phyloP scores from a whole-genome alignment of 2,888 invertebrate species.

The Drosophila parthenogenetica region DNA sequence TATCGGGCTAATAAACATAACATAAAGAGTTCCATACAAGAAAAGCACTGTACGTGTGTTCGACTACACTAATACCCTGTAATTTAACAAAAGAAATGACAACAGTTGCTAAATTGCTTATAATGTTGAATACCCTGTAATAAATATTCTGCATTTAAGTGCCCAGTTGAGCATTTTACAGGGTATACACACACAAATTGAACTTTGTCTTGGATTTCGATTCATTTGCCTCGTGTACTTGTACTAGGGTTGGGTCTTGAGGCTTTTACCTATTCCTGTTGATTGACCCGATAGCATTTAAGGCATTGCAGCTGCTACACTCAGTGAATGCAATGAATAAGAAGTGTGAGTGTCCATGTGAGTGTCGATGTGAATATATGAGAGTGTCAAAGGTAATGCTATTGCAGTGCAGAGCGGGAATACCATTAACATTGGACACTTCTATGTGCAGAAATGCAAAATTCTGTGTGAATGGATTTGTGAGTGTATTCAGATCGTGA shows the following conservation, averaged over 20 bases:
- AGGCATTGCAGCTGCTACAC: conserved; percentile 40
- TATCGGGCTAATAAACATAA: too few relatives aligned
- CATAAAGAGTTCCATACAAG: too few relatives aligned
- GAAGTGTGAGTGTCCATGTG: not conserved
- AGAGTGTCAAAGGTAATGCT: conserved; percentile 21
- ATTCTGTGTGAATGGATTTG: not conserved
- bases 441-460: not conserved
- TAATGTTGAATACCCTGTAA: not conserved
- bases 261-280: conserved; percentile 29
- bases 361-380: not conserved
- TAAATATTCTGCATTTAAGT: too few relatives aligned
- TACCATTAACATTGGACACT: not conserved
- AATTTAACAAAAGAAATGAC: too few relatives aligned
- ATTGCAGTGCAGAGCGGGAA: conserved; percentile 12
- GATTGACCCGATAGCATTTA: conserved; percentile 40
- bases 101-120: too few relatives aligned
- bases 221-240: conserved; percentile 5
- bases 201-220: not conserved
- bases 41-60: too few relatives aligned
- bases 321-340: not conserved
- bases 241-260: conserved; percentile 35
- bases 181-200: conserved; percentile 4
- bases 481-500: conserved; percentile 78
- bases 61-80: too few relatives aligned
- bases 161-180: not conserved